A percentile compares a stretch with the other conserved stretches of the same genome.
Conservation (phyloP, 2,113 vertebrate species). For the Panurus biarmicus region DNA sequence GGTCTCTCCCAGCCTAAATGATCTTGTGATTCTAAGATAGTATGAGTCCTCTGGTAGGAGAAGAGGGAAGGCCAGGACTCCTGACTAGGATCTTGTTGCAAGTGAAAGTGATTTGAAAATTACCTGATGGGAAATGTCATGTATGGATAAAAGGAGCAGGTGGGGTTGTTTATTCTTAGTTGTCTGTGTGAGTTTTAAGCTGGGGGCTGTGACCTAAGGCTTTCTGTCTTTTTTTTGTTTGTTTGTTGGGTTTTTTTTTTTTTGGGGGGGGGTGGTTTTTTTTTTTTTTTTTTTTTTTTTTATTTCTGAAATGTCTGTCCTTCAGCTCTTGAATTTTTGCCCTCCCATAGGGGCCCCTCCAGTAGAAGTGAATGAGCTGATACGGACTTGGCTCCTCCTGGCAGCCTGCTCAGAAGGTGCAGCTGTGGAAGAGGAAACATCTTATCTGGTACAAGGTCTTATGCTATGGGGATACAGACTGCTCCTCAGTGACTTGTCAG, state of each 20-base stretch:
- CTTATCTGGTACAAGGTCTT: not conserved
- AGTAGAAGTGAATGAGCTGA: not conserved
- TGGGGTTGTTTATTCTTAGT: not conserved
- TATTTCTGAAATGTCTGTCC: not conserved
- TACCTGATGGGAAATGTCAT: not conserved
- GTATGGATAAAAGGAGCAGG: not conserved
- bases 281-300: too few relatives aligned
- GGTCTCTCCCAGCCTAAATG: not conserved
- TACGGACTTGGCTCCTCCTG: fast-evolving
- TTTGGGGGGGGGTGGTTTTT: too few relatives aligned
- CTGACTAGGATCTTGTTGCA: not conserved
- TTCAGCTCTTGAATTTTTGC: not conserved
- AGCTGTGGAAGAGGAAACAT: not conserved
- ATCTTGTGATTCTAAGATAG: not conserved
- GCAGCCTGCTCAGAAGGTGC: not conserved
- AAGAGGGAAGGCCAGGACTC: not conserved
- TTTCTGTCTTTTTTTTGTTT: not conserved
- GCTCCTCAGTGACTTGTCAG: not conserved
- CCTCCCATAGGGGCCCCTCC: fast-evolving
- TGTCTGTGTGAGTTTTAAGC: not conserved
- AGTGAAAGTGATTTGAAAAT: not conserved
- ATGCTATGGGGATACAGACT: not conserved
- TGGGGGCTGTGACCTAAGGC: not conserved
- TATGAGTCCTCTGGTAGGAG: not conserved
- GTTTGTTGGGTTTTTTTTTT: too few relatives aligned